These are phyloP conservation scores for Pogona vitticeps DNA, from an alignment of 2,113 vertebrate species.

Conservation along the genomic window DNA sequence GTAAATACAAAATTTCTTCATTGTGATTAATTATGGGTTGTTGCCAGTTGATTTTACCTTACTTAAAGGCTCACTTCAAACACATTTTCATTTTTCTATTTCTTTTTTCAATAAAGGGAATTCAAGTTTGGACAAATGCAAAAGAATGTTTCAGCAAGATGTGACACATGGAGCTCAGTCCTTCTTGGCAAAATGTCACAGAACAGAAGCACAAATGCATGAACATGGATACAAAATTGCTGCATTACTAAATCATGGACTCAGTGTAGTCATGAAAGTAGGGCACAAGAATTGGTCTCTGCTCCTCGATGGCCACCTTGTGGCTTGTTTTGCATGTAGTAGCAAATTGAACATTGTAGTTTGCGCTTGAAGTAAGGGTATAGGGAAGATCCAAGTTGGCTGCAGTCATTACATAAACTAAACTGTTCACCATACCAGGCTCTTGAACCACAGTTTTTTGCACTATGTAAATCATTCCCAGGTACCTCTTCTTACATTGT, in stretches of 20 bases:
- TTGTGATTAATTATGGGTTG: background rate
- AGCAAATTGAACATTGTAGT: constrained; percentile 68
- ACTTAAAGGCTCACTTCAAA: background rate
- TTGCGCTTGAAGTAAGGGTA: constrained; percentile 65
- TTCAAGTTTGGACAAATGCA: constrained; percentile 95
- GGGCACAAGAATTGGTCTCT: constrained; percentile 69
- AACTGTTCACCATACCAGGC: constrained; percentile 52
- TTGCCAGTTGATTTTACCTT: background rate
- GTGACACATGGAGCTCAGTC: constrained; percentile 77
- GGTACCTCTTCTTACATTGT: constrained; percentile 57
- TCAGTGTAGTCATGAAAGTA: constrained; percentile 67
- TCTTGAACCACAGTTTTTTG: constrained; percentile 65
- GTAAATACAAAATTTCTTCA: constrained; percentile 8
- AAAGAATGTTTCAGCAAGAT: constrained; percentile 97
- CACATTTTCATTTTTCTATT: constrained; percentile 12
- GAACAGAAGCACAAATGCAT: constrained; percentile 77
- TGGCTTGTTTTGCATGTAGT: constrained; percentile 64
- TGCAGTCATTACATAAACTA: constrained; percentile 58
- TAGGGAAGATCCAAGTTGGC: constrained; percentile 64
- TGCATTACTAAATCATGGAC: constrained; percentile 65
- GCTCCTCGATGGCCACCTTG: constrained; percentile 58
- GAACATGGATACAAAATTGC: constrained; percentile 66
- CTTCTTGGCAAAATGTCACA: constrained; percentile 73
- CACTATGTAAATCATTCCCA: constrained; percentile 66
- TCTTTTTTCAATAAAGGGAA: constrained; percentile 80